Conservation (phyloP, 2,797 vertebrate genomes). For the Rhyacichthys aspro region DNA sequence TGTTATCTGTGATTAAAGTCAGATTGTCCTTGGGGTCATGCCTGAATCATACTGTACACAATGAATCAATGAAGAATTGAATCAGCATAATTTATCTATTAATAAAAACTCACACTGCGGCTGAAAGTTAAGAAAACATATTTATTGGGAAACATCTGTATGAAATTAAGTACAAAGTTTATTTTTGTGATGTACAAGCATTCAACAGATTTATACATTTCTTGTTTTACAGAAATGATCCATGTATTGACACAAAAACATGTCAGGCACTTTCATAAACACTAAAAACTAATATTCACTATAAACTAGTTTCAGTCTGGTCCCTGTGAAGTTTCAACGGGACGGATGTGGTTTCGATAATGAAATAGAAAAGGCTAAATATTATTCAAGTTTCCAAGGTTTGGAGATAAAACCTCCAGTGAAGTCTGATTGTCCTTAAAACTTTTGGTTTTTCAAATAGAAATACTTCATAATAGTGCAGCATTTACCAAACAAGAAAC, state of each 20-base stretch:
- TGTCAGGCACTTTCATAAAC: constrained; percentile 60
- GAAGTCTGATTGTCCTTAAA: background rate
- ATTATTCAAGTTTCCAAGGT: background rate
- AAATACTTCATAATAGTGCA: background rate
- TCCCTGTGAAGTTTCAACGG: constrained; percentile 21
- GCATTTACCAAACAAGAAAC: background rate
- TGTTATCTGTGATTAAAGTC: too few relatives aligned
- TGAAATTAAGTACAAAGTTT: constrained; percentile 30
- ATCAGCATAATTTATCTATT: too few relatives aligned
- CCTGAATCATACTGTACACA: too few relatives aligned
- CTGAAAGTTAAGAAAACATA: constrained; percentile 14
- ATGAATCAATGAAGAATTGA: too few relatives aligned
- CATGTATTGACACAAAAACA: constrained; percentile 30
- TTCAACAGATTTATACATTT: constrained; percentile 2
- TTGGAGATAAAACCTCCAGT: background rate
- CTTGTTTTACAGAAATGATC: constrained; percentile 8
- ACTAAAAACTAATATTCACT: background rate
- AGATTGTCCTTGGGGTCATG: too few relatives aligned
- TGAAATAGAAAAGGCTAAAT: background rate
- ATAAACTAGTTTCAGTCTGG: constrained; percentile 19
- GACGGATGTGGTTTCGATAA: constrained; percentile 8
- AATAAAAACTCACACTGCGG: background rate
- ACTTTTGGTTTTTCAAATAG: background rate
- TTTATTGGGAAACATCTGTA: constrained; percentile 37
- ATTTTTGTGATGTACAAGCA: constrained; percentile 21